Evolutionary conservation across 2,797 vertebrate species (phyloP), one percentile per base, ranked within the genome.

Genomic region (Eospalax fontanierii): DNA sequence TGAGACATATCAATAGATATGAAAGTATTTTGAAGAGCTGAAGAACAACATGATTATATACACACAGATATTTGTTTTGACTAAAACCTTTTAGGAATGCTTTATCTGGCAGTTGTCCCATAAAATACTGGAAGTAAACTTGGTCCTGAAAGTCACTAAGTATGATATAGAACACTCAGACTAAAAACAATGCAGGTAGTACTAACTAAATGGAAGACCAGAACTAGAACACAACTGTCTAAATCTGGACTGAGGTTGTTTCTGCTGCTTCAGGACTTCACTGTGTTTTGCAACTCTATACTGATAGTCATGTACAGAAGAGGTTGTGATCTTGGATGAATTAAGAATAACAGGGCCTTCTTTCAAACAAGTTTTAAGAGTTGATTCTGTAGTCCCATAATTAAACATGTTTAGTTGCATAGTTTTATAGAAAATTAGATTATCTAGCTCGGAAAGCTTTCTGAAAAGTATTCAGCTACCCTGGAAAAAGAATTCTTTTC

Each of bases 61-160:
- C 68, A 26, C 16, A 81, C 81, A 26, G 28, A 89, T 91, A 70
- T 59, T 80, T 61, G 12, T 10, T 19, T 30, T 70, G 71, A 7
- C n/a, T n/a, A 82, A 68, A 87, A 82, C 54, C n/a, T 59, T 90
- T 92, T 92, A n/a, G n/a, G 76, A 73, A 54, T 85, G 19, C 5
- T 7, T 6, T 2, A 11, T 6, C 54, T 89, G 73, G 26, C 85
- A n/a, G 79, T 7, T 61, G 38, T 54, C 70, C 4, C 8, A 18
- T 35, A 89, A 26, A 66, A 35, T 70, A 76, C 65, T 85, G 89
- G 18, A 95, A 87, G 7, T 50, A 9, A 81, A 92, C 59, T 81
- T 70, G 16, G 7, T 38, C 2, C 35, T 65, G 66, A 74, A 75
- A 0, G 12, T 93, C 38, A 59, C 24, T 57, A 40, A 59, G 11